Evolutionary conservation across 2,888 invertebrate genomes (phyloP).

Genomic region (Leucoptera coffeella): DNA sequence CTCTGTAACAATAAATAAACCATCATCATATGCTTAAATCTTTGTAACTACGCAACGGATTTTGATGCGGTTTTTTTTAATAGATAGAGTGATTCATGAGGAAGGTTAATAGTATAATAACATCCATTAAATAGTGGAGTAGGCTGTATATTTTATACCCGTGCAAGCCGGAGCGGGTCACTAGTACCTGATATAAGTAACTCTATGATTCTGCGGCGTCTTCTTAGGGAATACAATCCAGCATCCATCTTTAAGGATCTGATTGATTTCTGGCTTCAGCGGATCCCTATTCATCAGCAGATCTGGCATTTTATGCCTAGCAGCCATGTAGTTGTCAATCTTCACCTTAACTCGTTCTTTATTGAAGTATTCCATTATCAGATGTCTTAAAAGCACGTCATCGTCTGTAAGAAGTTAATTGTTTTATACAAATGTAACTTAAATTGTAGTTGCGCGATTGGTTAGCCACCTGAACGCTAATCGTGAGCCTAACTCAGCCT

Average conservation of each 20-base stretch:
- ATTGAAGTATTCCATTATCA: constrained; percentile 12
- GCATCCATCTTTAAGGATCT: constrained; percentile 7
- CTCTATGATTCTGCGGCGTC: constrained; percentile 8
- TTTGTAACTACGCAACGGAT: too few species aligned
- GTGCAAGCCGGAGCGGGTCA: too few species aligned
- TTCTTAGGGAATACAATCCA: constrained; percentile 8
- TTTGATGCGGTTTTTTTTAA: too few species aligned
- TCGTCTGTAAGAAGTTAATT: constrained; percentile 10
- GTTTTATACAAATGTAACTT: neutral
- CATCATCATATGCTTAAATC: too few species aligned
- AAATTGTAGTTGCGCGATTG: neutral
- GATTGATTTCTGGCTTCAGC: constrained; percentile 3
- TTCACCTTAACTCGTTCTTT: constrained; percentile 12
- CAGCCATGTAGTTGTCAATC: constrained; percentile 13
- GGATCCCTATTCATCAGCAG: constrained; percentile 8
- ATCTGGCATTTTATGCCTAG: constrained; percentile 11
- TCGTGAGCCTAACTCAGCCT: neutral
- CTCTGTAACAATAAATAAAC: too few species aligned
- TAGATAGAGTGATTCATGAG: too few species aligned
- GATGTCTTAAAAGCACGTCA: constrained; percentile 11
- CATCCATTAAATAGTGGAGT: too few species aligned
- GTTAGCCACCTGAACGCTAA: neutral
- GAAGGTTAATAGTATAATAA: too few species aligned
- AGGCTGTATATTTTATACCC: too few species aligned
- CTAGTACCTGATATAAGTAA: constrained; percentile 11